Evolutionary conservation across 2,888 invertebrate species (phyloP).

Genomic region (Leptopilina myrica): DNA sequence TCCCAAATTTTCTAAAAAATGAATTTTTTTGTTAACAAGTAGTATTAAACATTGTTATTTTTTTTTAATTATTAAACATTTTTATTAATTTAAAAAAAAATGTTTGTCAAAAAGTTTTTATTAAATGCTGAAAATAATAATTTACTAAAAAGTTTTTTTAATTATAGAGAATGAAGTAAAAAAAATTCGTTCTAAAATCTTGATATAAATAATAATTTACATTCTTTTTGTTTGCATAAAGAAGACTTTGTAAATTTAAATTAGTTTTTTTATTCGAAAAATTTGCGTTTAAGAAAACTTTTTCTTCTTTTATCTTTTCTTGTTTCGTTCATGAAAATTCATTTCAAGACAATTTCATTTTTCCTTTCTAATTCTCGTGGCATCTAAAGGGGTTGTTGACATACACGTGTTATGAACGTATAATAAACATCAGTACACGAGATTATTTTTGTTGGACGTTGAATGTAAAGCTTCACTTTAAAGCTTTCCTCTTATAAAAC

Average conservation of each 20-base stretch:
- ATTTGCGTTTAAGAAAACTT: background rate
- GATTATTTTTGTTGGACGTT: constrained; percentile 11
- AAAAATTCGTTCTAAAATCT: no score
- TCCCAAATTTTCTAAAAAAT: background rate
- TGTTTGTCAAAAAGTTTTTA: no score
- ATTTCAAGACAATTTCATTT: constrained; percentile 10
- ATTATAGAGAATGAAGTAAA: no score
- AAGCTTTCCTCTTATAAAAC: background rate
- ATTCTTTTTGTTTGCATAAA: background rate
- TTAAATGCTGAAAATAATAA: no score
- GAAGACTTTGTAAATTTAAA: constrained; percentile 10
- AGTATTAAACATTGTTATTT: background rate
- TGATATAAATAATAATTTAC: no score
- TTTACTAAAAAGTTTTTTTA: no score
- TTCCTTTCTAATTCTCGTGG: constrained; percentile 3
- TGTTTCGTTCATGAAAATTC: constrained; percentile 1
- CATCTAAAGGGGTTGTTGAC: constrained; percentile 31
- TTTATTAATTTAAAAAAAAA: no score
- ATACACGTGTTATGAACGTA: constrained; percentile 17
- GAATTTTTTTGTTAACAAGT: background rate
- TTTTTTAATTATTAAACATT: no score
- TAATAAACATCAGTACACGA: background rate
- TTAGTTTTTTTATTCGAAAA: background rate
- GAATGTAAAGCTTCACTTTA: background rate
- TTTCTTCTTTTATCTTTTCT: background rate